These are phyloP conservation scores for Dryobota labecula DNA, from an alignment of 2,888 invertebrate species.

Conservation along the genomic window DNA sequence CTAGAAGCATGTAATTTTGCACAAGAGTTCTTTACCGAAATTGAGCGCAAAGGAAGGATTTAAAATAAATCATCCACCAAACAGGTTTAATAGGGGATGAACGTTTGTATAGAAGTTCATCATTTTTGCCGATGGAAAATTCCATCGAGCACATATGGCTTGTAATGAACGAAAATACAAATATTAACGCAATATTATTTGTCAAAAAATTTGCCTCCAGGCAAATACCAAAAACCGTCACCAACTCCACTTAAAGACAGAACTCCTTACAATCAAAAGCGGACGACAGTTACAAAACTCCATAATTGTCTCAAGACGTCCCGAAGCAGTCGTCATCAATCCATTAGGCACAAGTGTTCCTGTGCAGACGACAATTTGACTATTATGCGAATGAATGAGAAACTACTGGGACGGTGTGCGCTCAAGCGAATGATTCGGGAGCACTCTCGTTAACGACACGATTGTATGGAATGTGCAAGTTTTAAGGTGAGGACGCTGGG, in stretches of 20 bases:
- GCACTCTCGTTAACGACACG: constrained; percentile 62
- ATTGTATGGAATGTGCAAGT: constrained; percentile 58
- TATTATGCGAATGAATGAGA: constrained; percentile 63
- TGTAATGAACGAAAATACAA: background rate
- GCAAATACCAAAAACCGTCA: background rate
- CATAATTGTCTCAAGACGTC: constrained; percentile 59
- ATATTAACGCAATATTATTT: background rate
- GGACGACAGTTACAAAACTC: constrained; percentile 41
- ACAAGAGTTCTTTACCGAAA: background rate
- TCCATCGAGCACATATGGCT: background rate
- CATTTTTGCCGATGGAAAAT: too few relatives aligned
- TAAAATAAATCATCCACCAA: too few relatives aligned
- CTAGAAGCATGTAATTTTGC: background rate
- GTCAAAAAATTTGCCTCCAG: background rate
- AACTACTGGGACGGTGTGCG: constrained; percentile 52
- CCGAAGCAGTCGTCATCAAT: constrained; percentile 53
- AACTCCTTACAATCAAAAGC: constrained; percentile 15
- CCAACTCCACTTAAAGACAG: constrained; percentile 41
- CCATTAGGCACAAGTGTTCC: constrained; percentile 60
- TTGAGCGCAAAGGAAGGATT: background rate
- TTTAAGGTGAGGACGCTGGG: constrained; percentile 38
- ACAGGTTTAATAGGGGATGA: too few relatives aligned
- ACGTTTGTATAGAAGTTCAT: too few relatives aligned
- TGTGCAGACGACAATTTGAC: constrained; percentile 62
- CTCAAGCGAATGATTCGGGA: constrained; percentile 57